phyloP scores from a whole-genome alignment of 2,888 invertebrate genomes.

The Limnephilus auricula region DNA sequence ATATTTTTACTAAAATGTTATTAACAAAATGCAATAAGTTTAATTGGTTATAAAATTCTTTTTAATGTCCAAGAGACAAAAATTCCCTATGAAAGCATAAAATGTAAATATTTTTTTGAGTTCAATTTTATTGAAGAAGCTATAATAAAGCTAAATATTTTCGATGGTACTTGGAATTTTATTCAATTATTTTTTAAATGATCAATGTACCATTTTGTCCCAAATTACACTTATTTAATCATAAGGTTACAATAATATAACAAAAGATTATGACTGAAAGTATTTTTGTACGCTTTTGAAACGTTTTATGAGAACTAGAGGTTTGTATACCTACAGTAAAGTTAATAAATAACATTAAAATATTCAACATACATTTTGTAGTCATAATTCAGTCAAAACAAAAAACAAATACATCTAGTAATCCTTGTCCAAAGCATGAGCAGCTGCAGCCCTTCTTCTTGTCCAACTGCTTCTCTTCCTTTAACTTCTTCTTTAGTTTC shows the following conservation, averaged over 20 bases:
- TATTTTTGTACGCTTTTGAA: constrained; percentile 22
- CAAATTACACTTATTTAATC: not conserved
- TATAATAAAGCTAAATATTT: constrained; percentile 34
- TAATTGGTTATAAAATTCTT: constrained; percentile 29
- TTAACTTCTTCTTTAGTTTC: constrained; percentile 61
- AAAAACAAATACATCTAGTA: constrained; percentile 76
- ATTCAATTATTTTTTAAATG: constrained; percentile 23
- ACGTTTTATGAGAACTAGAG: not conserved
- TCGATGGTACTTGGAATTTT: constrained; percentile 23
- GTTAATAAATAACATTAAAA: constrained; percentile 16
- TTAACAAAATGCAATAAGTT: constrained; percentile 25
- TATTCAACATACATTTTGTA: not conserved
- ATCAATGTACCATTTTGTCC: not conserved
- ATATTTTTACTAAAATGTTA: constrained; percentile 33
- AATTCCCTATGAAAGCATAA: constrained; percentile 21
- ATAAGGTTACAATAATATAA: not conserved
- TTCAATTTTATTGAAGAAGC: constrained; percentile 48
- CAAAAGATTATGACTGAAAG: not conserved
- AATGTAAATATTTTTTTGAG: constrained; percentile 16
- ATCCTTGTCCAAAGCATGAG: constrained; percentile 76
- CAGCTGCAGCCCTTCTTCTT: constrained; percentile 73
- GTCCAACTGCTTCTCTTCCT: constrained; percentile 67
- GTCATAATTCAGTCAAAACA: constrained; percentile 75
- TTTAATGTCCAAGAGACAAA: constrained; percentile 38
- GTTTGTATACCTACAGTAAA: not conserved